These are phyloP conservation scores for Ligdia adustata DNA, from an alignment of 2,888 invertebrate species.

Conservation along the genomic window DNA sequence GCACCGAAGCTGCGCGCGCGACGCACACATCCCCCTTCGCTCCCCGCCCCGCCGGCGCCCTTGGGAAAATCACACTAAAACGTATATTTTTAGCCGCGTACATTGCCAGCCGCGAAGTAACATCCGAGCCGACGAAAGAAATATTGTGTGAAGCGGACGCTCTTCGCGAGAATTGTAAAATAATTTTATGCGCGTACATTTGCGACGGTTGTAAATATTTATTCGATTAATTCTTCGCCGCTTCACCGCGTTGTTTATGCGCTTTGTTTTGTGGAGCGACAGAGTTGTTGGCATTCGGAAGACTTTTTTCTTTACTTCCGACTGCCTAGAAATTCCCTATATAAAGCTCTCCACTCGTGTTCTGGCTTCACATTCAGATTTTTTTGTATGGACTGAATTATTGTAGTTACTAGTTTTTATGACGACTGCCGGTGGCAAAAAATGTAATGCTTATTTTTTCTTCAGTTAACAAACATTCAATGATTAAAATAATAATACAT, in stretches of 20 bases:
- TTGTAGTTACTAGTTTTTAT: no score
- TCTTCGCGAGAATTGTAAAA: constrained; percentile 51
- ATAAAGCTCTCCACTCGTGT: no score
- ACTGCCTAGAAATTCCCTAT: no score
- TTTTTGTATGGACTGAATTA: no score
- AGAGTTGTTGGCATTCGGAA: no score
- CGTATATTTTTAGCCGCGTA: constrained; percentile 76
- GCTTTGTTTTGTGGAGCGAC: constrained; percentile 8
- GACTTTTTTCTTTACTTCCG: not conserved
- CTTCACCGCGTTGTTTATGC: constrained; percentile 9
- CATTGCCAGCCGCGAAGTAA: constrained; percentile 76
- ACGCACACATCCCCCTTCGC: constrained; percentile 33
- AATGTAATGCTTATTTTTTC: no score
- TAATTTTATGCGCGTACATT: constrained; percentile 51
- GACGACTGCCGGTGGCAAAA: no score
- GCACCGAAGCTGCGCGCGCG: constrained; percentile 13
- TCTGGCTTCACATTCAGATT: no score
- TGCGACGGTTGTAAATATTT: constrained; percentile 51
- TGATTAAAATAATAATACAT: no score
- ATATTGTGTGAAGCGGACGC: constrained; percentile 56
- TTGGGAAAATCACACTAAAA: constrained; percentile 78
- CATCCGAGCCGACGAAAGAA: constrained; percentile 68
- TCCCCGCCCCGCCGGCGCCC: constrained; percentile 53
- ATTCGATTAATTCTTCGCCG: constrained; percentile 36
- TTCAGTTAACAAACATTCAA: no score